Evolutionary conservation across 2,888 invertebrate species (phyloP).

Genomic region (Sphaeridia pumilis): DNA sequence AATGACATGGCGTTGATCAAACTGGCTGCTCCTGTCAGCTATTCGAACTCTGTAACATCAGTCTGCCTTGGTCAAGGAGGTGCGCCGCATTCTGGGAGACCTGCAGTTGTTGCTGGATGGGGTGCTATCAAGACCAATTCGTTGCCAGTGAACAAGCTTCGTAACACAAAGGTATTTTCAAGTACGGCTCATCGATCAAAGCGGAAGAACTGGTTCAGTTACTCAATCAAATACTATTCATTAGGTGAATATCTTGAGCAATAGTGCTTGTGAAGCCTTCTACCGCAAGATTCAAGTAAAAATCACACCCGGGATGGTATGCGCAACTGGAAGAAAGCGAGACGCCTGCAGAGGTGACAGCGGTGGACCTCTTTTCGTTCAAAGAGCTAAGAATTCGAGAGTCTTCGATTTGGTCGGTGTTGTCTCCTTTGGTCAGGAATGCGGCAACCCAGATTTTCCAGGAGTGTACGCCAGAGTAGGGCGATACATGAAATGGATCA

Average conservation of each 20-base stretch:
- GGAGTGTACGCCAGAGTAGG: constrained; percentile 28
- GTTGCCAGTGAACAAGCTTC: constrained; percentile 4
- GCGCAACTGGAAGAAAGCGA: constrained; percentile 8
- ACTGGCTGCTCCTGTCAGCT: constrained; percentile 51
- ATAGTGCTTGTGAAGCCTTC: neutral
- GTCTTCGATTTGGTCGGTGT: constrained; percentile 10
- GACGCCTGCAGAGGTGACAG: constrained; percentile 14
- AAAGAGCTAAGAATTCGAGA: neutral
- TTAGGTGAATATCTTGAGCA: constrained; percentile 8
- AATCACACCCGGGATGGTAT: constrained; percentile 9
- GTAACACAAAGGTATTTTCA: constrained; percentile 1
- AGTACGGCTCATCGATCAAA: neutral
- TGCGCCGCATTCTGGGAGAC: constrained; percentile 6
- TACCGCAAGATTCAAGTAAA: constrained; percentile 7
- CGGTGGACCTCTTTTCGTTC: constrained; percentile 8
- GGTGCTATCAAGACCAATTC: neutral
- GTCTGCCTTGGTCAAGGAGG: constrained; percentile 47
- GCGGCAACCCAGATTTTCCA: constrained; percentile 10
- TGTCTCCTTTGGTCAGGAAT: constrained; percentile 13
- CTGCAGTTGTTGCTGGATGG: constrained; percentile 6
- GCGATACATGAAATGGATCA: constrained; percentile 21
- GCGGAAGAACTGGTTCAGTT: neutral
- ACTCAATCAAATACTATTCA: no score
- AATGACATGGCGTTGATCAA: constrained; percentile 64
- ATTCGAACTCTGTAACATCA: constrained; percentile 52